These are phyloP conservation scores for Cryptus armator DNA, from an alignment of 2,888 invertebrate species.

Conservation along the genomic window DNA sequence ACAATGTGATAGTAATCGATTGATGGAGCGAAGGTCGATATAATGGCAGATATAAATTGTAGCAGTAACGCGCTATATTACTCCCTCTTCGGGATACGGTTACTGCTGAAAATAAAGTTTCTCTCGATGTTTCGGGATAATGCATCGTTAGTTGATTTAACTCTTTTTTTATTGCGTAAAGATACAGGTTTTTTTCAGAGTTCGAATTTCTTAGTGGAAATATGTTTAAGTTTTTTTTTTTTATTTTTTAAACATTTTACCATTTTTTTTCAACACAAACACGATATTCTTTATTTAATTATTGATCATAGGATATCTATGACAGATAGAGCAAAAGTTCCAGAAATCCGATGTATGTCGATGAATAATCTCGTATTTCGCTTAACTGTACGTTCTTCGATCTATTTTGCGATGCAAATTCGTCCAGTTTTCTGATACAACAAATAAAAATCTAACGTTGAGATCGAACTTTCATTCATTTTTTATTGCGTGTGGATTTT, in stretches of 20 bases:
- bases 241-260: neutral
- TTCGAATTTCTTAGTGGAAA: neutral
- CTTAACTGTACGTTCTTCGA: too few species aligned
- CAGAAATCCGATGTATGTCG: constrained; percentile 64
- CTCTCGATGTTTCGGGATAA: too few species aligned
- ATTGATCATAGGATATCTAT: constrained; percentile 59
- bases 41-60: neutral
- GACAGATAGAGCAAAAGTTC: constrained; percentile 62
- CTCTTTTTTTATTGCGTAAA: too few species aligned
- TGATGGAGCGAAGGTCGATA: neutral
- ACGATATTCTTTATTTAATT: neutral
- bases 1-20: neutral
- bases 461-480: too few species aligned
- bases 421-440: too few species aligned
- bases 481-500: too few species aligned
- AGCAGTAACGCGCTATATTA: neutral
- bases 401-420: too few species aligned
- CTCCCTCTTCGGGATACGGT: too few species aligned
- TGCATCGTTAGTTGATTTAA: too few species aligned
- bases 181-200: neutral
- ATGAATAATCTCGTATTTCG: constrained; percentile 18
- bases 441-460: too few species aligned
- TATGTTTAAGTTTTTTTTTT: too few species aligned
- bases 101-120: too few species aligned
- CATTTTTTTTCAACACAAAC: constrained; percentile 20